A percentile compares a stretch with the other conserved stretches of the same genome.
Evolutionary conservation across 1,140 invertebrate genomes (phyloP).

Genomic region (Charaxes varanes): DNA sequence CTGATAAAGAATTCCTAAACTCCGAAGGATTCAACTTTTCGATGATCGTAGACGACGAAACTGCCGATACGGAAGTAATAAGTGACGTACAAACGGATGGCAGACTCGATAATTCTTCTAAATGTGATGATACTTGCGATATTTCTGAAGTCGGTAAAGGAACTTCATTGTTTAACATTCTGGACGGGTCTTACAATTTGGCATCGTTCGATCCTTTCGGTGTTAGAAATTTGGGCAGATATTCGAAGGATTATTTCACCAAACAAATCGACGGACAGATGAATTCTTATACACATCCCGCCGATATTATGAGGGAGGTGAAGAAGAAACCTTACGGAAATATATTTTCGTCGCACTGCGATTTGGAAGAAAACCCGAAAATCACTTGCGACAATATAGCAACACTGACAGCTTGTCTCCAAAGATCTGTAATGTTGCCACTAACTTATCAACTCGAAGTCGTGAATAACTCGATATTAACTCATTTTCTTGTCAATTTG

Average conservation of each 20-base stretch:
- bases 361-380: conserved; percentile 35
- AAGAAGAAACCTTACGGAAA: conserved; percentile 58
- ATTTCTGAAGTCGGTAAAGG: conserved; percentile 18
- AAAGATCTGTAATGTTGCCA: conserved; percentile 80
- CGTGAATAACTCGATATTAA: conserved; percentile 81
- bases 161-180: conserved; percentile 51
- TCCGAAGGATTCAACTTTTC: conserved; percentile 62
- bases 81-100: conserved; percentile 29
- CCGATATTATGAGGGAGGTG: conserved; percentile 53
- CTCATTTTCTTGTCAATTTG: conserved; percentile 79
- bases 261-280: conserved; percentile 40
- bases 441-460: conserved; percentile 80
- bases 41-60: conserved; percentile 54
- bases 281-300: conserved; percentile 55
- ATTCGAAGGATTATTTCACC: conserved; percentile 45
- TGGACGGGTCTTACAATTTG: conserved; percentile 56
- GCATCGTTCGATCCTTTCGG: conserved; percentile 67
- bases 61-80: conserved; percentile 28
- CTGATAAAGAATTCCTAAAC: conserved; percentile 46
- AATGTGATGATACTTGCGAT: conserved; percentile 24
- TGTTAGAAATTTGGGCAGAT: conserved; percentile 40
- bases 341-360: conserved; percentile 51
- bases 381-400: conserved; percentile 66
- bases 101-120: conserved; percentile 35
- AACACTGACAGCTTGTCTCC: conserved; percentile 77